Base-by-base conservation (phyloP, 2,113 vertebrate species). In the Indicator maculatus region DNA sequence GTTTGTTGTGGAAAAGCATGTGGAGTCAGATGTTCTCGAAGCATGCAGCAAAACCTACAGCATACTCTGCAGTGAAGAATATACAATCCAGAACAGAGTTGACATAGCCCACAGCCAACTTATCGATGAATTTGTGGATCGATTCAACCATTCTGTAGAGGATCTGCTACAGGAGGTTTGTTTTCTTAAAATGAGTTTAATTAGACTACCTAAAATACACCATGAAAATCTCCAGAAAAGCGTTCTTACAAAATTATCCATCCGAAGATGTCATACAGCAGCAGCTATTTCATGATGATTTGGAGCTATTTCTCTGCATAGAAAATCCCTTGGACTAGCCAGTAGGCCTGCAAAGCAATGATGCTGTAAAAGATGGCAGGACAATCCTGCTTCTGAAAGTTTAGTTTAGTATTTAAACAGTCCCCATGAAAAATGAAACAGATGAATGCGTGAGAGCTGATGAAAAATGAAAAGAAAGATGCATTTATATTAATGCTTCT, bases 21-120 rank as follows among this genome's bases (percentile, higher is more conserved):
- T 99, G 19, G 99, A 99, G 91, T 98, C 98, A 5, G 99, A 99
- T 86, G 99, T 99, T 84, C 97, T 99, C 5, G 99, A 99, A 97
- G 99, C 99, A 67, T 99, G 99, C 98, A 99, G 99, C 95, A 99
- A 99, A 97, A 99, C 99, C 31, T 99, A 99, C 96, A 99, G 99
- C 97, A 99, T 99, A 91, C 98, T 99, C 79, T 99, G 99, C 97
- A 99, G 99, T 39, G 99, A 99, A 90, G 99, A 99, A 65, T 99
- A 99, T 96, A 99, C 99, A 82, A 99, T 99, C 97, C 99, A 99
- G 98, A 99, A 99, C 96, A 98, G 99, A 80, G 99, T 99, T 92
- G 99, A 99, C 97, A 99, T 99, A 82, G 99, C 99, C 63, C 99
- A 99, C 96, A 99, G 99, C 63, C 99, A 99, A 78, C 98, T 99